Evolutionary conservation across 2,113 vertebrate genomes (phyloP).

Genomic region (Rhodinocichla rosea): DNA sequence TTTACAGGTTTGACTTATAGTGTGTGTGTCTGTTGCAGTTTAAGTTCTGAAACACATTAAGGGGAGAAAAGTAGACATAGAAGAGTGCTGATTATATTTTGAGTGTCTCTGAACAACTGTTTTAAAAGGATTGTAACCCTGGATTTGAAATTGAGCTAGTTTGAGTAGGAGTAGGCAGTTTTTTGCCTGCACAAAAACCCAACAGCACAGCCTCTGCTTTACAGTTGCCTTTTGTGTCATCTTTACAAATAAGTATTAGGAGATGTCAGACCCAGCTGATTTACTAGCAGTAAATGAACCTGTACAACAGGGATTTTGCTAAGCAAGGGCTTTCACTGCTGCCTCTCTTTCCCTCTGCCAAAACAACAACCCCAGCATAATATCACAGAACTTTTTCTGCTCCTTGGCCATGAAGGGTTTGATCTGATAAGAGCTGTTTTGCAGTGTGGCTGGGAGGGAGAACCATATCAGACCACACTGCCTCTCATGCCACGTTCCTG

Average conservation of each 20-base stretch:
- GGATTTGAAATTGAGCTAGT: background rate
- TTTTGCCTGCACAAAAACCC: background rate
- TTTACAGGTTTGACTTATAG: background rate
- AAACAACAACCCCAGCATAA: background rate
- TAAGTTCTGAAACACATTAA: background rate
- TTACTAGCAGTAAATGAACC: background rate
- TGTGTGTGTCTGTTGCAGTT: background rate
- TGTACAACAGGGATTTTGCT: background rate
- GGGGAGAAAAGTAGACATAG: background rate
- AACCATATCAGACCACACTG: background rate
- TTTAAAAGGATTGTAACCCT: background rate
- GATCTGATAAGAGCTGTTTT: background rate
- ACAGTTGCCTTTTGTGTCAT: background rate
- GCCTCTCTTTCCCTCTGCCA: background rate
- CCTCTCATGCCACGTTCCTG: fast-evolving
- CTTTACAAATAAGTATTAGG: background rate
- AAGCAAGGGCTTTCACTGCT: background rate
- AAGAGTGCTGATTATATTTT: background rate
- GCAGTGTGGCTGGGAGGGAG: background rate
- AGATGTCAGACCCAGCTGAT: background rate
- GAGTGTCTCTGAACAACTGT: background rate
- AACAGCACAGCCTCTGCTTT: background rate
- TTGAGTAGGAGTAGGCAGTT: background rate
- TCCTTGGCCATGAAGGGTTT: background rate
- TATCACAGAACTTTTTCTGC: background rate